Percentiles rank a stretch among this genome's conserved stretches.
Conservation (phyloP, 2,113 vertebrate genomes). For the Onychostoma macrolepis region DNA sequence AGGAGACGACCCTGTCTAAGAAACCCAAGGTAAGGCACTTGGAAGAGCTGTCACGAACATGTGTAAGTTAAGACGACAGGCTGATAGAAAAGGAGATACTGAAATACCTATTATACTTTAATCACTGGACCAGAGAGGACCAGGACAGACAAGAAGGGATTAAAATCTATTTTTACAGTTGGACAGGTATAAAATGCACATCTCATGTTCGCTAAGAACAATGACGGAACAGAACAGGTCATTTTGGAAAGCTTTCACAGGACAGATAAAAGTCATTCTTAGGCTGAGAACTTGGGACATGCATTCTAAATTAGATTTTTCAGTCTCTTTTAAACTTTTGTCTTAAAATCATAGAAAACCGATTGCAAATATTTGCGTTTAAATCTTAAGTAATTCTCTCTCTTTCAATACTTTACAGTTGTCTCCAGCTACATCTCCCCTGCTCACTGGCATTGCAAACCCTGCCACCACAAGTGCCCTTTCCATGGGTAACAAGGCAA, state of each 20-base stretch:
- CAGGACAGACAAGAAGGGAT: constrained; percentile 61
- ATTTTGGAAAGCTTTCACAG: constrained; percentile 60
- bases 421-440: constrained; percentile 55
- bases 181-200: constrained; percentile 51
- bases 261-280: constrained; percentile 60
- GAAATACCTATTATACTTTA: constrained; percentile 69
- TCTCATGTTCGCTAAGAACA: constrained; percentile 68
- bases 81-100: constrained; percentile 29
- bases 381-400: constrained; percentile 1
- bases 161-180: constrained; percentile 68
- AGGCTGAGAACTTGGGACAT: not conserved
- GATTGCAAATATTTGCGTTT: not conserved
- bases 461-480: constrained; percentile 57
- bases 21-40: constrained; percentile 63
- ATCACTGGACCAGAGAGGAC: constrained; percentile 52
- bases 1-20: constrained; percentile 67
- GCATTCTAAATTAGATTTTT: too few relatives aligned
- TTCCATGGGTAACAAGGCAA: constrained; percentile 61
- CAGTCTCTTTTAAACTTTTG: not conserved
- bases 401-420: constrained; percentile 61
- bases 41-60: constrained; percentile 10
- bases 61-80: constrained; percentile 31
- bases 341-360: not conserved
- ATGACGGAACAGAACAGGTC: constrained; percentile 62
- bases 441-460: constrained; percentile 47